Conservation (phyloP, 2,797 vertebrate species). For the Mastacembelus armatus region DNA sequence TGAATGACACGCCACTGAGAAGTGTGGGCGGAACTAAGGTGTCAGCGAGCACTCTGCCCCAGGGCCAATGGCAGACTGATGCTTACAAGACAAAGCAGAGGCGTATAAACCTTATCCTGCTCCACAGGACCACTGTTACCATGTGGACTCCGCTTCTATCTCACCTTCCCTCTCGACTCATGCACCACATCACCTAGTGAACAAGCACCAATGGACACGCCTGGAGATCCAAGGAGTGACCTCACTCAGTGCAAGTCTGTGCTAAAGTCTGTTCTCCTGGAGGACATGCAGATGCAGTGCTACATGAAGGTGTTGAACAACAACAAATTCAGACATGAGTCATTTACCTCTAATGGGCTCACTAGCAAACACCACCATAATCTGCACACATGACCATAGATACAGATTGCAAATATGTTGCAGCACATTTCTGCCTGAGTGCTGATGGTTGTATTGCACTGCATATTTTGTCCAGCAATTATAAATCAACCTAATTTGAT, state of each 20-base stretch:
- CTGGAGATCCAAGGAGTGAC: constrained; percentile 16
- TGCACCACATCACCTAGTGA: constrained; percentile 31
- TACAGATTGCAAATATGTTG: constrained; percentile 4
- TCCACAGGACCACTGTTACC: constrained; percentile 54
- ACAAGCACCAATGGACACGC: constrained; percentile 33
- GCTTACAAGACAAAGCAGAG: constrained; percentile 75
- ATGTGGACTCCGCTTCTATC: constrained; percentile 30
- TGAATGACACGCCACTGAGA: constrained; percentile 68
- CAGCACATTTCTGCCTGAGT: constrained; percentile 12
- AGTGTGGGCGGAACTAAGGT: constrained; percentile 70
- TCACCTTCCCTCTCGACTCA: constrained; percentile 23
- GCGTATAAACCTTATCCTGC: constrained; percentile 55
- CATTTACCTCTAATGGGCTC: constrained; percentile 20
- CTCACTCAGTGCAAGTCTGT: constrained; percentile 2
- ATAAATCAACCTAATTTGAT: constrained; percentile 47
- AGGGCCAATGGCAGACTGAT: constrained; percentile 70
- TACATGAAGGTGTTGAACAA: background rate
- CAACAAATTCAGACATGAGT: constrained; percentile 10
- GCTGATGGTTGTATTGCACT: constrained; percentile 7
- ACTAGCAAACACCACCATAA: constrained; percentile 8
- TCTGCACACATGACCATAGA: background rate
- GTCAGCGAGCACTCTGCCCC: constrained; percentile 73
- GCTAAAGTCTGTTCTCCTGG: background rate
- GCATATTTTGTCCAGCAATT: constrained; percentile 30
- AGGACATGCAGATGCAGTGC: background rate